These are phyloP conservation scores for Epicauta chinensis DNA, from an alignment of 1,140 invertebrate species.

Conservation along the genomic window DNA sequence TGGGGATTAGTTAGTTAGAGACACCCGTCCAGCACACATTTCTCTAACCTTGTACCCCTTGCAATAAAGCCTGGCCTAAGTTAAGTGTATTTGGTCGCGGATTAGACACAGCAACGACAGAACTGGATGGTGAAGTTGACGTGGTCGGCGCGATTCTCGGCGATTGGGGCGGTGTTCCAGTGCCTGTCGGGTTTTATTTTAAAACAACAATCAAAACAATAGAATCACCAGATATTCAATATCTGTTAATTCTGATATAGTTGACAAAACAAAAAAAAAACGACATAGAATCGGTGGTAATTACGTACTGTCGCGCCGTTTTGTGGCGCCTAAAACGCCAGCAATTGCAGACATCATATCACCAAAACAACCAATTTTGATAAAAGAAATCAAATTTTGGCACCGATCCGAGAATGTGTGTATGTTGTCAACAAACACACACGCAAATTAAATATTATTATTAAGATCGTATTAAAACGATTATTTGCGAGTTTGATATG, in stretches of 20 bases:
- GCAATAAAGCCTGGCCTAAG: constrained; percentile 43
- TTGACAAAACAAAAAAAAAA: no score
- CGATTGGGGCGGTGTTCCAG: constrained; percentile 39
- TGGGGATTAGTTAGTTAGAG: neutral
- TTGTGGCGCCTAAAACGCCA: constrained; percentile 33
- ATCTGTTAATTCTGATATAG: no score
- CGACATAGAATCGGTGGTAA: neutral
- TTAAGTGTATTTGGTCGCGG: constrained; percentile 35
- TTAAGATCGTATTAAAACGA: no score
- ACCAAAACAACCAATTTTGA: constrained; percentile 37
- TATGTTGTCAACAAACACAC: no score
- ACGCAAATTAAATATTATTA: no score
- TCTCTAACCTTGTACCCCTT: constrained; percentile 44
- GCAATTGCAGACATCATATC: constrained; percentile 38
- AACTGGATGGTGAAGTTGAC: constrained; percentile 35
- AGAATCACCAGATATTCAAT: no score
- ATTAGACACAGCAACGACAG: constrained; percentile 25
- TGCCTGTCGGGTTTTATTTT: constrained; percentile 26
- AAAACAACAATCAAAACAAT: constrained; percentile 2
- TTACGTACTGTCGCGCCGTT: constrained; percentile 35
- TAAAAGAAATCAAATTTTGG: constrained; percentile 17
- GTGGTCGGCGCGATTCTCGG: constrained; percentile 30
- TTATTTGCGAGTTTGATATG: no score
- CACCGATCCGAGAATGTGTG: no score
- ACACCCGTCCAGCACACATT: constrained; percentile 7